Evolutionary conservation across 1,140 invertebrate species (phyloP).

Genomic region (Druon quercuslanigerum): DNA sequence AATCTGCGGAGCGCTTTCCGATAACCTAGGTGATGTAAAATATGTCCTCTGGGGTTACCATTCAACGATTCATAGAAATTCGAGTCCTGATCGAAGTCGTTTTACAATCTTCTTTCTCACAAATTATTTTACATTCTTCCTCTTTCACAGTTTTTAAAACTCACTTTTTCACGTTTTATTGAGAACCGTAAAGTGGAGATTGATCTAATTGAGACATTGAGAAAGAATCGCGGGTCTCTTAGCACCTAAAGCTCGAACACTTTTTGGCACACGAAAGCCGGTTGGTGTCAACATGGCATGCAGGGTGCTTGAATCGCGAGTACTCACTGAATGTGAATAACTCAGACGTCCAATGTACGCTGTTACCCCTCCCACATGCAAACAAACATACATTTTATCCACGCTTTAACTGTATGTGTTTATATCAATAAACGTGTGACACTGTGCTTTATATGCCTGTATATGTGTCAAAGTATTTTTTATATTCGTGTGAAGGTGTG

Average conservation of each 20-base stretch:
- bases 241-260: neutral
- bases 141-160: neutral
- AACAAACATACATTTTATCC: constrained; percentile 34
- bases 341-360: constrained; percentile 51
- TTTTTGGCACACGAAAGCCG: constrained; percentile 16
- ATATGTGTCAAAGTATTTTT: constrained; percentile 41
- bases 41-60: too few relatives aligned
- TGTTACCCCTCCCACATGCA: constrained; percentile 44
- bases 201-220: neutral
- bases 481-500: constrained; percentile 39
- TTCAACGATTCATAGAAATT: too few relatives aligned
- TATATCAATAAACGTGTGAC: constrained; percentile 22
- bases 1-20: too few relatives aligned
- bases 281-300: constrained; percentile 21
- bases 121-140: neutral
- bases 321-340: constrained; percentile 62
- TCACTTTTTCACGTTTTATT: neutral
- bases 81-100: too few relatives aligned
- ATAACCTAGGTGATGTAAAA: too few relatives aligned
- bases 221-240: neutral
- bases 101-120: too few relatives aligned
- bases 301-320: constrained; percentile 58
- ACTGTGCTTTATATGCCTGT: constrained; percentile 24
- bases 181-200: neutral
- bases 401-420: constrained; percentile 40